Evolutionary conservation across 1,140 invertebrate species (phyloP), one percentile per base, ranked within the genome.

Genomic region (Caenorhabditis tropicalis): DNA sequence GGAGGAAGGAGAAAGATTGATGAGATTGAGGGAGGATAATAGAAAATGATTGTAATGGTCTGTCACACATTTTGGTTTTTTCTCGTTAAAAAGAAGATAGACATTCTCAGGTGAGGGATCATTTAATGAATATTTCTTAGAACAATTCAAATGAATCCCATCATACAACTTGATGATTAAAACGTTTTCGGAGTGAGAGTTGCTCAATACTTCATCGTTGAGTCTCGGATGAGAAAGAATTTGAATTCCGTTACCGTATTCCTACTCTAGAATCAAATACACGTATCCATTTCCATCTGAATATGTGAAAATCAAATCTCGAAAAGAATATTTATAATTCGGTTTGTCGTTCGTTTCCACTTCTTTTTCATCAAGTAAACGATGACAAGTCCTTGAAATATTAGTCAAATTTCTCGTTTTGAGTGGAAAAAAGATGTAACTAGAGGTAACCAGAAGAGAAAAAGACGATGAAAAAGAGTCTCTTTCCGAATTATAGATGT

Each of bases 331-430:
- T 58, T 3, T 27, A 33, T 65, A 65, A 65, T 65, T 65, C 31
- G 15, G 58, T 65, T 65, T 65, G 58, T 65, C 58, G 7, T 33
- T 9, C n/a, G 6, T 6, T 36, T 24, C 15, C 9, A 56, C 24
- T 24, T 29, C 12, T 21, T 31, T 65, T 15, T 4, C 19, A 10
- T 65, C 58, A 33, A 65, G 24, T 19, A 5, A 58, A 29, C 9
- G 7, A 58, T 29, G 53, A 58, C 29, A 36, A 6, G 65, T 74
- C 65, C 65, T 74, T 74, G 65, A 74, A 74, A 74, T 74, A 74
- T 74, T 74, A 74, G 65, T 74, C 36, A n/a, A 24, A 19, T 39
- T 46, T 46, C 31, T 36, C 31, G 29, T 21, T 16, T 21, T 51
- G 3, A 21, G 4, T 4, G 49, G 24, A 1, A 58, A 58, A 15